Conservation (phyloP, 2,888 invertebrate genomes). For the Desoria tigrina region DNA sequence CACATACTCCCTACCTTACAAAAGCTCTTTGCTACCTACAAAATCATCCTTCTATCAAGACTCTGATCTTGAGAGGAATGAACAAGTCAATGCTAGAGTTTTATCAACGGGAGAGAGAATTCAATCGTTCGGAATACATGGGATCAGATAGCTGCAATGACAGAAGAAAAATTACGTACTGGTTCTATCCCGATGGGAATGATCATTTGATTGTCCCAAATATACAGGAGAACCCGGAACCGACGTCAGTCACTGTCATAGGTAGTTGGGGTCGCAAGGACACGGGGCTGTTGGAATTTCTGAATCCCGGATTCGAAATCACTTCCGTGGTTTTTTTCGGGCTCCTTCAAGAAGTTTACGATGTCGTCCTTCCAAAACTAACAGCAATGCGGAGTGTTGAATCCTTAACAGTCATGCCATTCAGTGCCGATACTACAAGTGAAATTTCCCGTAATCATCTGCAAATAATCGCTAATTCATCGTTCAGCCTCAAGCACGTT, state of each 20-base stretch:
- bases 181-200: conserved; percentile 38
- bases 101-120: conserved; percentile 26
- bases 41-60: conserved; percentile 15
- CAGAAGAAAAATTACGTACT: conserved; percentile 31
- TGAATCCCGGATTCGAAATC: conserved; percentile 19
- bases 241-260: conserved; percentile 21
- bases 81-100: conserved; percentile 17
- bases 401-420: conserved; percentile 25
- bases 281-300: conserved; percentile 30
- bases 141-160: conserved; percentile 22
- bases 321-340: conserved; percentile 23
- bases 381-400: conserved; percentile 35
- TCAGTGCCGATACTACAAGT: conserved; percentile 17
- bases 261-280: conserved; percentile 38
- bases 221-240: background rate
- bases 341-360: conserved; percentile 28
- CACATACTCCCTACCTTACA: conserved; percentile 3
- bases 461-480: conserved; percentile 35
- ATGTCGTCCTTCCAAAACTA: conserved; percentile 33
- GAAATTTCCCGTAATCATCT: conserved; percentile 36
- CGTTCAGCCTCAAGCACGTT: conserved; percentile 28
- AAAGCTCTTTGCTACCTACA: conserved; percentile 18
- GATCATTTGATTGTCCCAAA: conserved; percentile 27
- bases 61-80: conserved; percentile 21
- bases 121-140: background rate